These are phyloP conservation scores for Eilema caniola DNA, from an alignment of 2,888 invertebrate species.

Conservation along the genomic window DNA sequence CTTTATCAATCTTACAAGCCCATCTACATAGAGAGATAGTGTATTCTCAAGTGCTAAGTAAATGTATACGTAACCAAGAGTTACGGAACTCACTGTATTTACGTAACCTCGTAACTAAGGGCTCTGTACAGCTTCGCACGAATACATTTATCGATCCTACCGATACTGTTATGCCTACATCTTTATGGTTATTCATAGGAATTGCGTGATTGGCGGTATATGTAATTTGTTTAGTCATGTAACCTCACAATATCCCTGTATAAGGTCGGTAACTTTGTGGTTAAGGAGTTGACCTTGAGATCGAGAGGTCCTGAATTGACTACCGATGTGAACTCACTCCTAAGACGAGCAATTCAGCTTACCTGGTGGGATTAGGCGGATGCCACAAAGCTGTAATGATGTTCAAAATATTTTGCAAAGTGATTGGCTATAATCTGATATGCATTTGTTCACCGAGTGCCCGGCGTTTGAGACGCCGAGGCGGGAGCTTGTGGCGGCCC, in stretches of 20 bases:
- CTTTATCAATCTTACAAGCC: no score
- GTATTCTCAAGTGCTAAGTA: background rate
- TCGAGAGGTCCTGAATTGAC: background rate
- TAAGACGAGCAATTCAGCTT: no score
- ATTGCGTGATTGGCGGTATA: background rate
- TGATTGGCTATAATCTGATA: no score
- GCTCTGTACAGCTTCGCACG: slow-evolving; percentile 7
- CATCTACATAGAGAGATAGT: background rate
- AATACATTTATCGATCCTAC: slow-evolving; percentile 10
- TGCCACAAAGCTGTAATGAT: no score
- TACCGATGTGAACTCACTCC: no score
- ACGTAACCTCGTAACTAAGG: slow-evolving; percentile 10
- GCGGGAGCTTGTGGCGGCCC: no score
- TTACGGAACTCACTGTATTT: slow-evolving; percentile 1
- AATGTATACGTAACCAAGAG: background rate
- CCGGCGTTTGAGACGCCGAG: no score
- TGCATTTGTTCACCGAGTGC: no score
- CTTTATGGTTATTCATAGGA: background rate
- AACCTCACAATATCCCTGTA: background rate
- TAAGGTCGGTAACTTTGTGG: no score
- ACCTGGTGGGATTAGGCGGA: no score
- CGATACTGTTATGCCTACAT: background rate
- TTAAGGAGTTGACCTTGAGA: no score
- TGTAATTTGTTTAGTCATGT: background rate
- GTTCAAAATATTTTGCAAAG: no score